Conservation (phyloP, 1,140 invertebrate species). For the Marisa cornuarietis region DNA sequence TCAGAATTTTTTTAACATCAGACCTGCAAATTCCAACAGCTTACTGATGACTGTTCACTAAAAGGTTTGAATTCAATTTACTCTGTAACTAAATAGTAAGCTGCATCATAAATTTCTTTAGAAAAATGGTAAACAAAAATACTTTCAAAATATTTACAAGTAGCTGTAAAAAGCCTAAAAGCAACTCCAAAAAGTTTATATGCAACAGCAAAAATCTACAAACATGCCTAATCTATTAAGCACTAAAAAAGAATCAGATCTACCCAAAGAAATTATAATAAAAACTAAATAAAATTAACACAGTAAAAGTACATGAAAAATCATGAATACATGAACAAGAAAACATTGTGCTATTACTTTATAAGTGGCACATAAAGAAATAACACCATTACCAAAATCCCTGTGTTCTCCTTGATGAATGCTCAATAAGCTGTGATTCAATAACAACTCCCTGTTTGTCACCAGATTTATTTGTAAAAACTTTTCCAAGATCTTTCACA, state of each 20-base stretch:
- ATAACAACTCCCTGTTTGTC: conserved; percentile 47
- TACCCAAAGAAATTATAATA: too few species aligned
- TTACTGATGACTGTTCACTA: background rate
- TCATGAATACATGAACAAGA: too few species aligned
- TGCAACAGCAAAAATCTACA: too few species aligned
- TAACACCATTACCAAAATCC: conserved; percentile 49
- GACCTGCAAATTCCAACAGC: conserved; percentile 39
- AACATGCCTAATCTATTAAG: too few species aligned
- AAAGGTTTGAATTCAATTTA: background rate
- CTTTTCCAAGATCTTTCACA: conserved; percentile 32
- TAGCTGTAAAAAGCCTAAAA: conserved; percentile 1
- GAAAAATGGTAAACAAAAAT: background rate
- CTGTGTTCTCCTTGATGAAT: conserved; percentile 49
- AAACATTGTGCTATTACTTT: too few species aligned
- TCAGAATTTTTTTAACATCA: conserved; percentile 48
- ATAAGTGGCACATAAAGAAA: background rate
- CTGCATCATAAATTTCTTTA: background rate
- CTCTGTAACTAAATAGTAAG: background rate
- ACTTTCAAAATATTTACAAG: conserved; percentile 1
- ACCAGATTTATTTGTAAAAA: conserved; percentile 39
- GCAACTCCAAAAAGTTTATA: conserved; percentile 4
- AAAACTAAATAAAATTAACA: too few species aligned
- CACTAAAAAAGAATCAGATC: too few species aligned
- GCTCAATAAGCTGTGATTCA: conserved; percentile 43
- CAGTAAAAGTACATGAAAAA: too few species aligned